Base-by-base conservation (phyloP, 35 echinoderm and acorn worm species). In the Nesometra sesokonis region DNA sequence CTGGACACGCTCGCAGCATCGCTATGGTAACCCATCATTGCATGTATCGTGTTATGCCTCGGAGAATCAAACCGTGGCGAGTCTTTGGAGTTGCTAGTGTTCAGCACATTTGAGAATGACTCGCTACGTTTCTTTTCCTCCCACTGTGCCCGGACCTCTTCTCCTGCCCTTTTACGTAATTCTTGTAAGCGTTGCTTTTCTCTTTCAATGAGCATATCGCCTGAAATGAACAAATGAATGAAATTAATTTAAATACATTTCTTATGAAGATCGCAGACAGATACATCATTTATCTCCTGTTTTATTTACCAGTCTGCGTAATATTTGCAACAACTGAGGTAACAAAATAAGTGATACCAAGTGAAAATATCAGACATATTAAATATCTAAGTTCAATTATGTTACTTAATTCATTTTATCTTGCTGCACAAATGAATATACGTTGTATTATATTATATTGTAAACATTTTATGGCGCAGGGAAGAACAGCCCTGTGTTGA, bases 1-100 rank as follows among this genome's bases (percentile, higher is more conserved):
- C 95, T 97, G 5, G 95, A 97, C 30, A 97, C 95, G 31, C 95
- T 97, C 11, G 91, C 88, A 46, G 92, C 93, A 77, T 97, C 95
- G 52, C 91, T 93, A 86, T 76, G 82, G 85, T 86, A 86, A 23
- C 34, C 52, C 52, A 67, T 67, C 52, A 67, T 67, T 27, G 52
- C 21, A 27, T 67, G 52, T 13, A 67, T 67, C 23, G 52, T 67
- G 23, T 67, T 67, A 19, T 67, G 52, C 8, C 52, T 9, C 23
- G 52, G 52, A 19, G 52, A 67, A 67, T 67, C 52, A 27, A 67
- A 7, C 82, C 82, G 32, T 30, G 77, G 67, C 3, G 90, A 91
- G 35, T 76, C 87, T 30, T 37, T 81, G 23, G 43, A 46, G 46
- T 67, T 5, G 23, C 52, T 67, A 2, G 7, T 19, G 21, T 67